phyloP scores from a whole-genome alignment of 2,888 invertebrate genomes.

The Hydroisotoma schaefferi region DNA sequence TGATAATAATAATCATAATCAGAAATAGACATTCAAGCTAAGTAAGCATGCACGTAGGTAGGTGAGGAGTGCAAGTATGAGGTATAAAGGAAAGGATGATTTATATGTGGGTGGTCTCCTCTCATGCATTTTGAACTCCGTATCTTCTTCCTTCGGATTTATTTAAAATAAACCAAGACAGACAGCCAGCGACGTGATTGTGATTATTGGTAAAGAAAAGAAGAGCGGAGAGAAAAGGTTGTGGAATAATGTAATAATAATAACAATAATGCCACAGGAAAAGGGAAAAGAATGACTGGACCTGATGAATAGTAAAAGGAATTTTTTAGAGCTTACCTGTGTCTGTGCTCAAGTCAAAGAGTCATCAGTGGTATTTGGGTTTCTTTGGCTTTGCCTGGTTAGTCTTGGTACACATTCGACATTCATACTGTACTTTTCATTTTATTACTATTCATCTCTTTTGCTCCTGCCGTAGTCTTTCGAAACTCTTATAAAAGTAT shows the following conservation, averaged over 20 bases:
- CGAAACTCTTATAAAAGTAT: no score
- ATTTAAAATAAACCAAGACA: constrained; percentile 35
- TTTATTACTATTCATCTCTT: not conserved
- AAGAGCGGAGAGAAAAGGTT: constrained; percentile 20
- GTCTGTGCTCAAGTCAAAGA: constrained; percentile 2
- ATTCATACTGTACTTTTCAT: not conserved
- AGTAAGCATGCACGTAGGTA: no score
- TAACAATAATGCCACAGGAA: constrained; percentile 14
- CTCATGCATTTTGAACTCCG: constrained; percentile 37
- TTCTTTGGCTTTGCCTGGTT: not conserved
- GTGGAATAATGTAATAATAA: constrained; percentile 11
- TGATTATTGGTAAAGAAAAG: constrained; percentile 39
- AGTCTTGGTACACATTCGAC: not conserved
- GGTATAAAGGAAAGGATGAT: constrained; percentile 34
- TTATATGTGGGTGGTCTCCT: constrained; percentile 42
- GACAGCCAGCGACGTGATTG: constrained; percentile 33
- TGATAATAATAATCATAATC: no score
- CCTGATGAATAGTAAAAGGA: constrained; percentile 13
- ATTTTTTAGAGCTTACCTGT: not conserved
- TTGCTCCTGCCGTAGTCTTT: no score
- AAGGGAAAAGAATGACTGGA: constrained; percentile 9
- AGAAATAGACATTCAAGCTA: no score
- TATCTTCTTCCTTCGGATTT: constrained; percentile 33
- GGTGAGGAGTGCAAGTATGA: no score
- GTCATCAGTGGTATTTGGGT: constrained; percentile 4